Conservation (phyloP, 2,113 vertebrate genomes). For the Phylloscopus trochilus region DNA sequence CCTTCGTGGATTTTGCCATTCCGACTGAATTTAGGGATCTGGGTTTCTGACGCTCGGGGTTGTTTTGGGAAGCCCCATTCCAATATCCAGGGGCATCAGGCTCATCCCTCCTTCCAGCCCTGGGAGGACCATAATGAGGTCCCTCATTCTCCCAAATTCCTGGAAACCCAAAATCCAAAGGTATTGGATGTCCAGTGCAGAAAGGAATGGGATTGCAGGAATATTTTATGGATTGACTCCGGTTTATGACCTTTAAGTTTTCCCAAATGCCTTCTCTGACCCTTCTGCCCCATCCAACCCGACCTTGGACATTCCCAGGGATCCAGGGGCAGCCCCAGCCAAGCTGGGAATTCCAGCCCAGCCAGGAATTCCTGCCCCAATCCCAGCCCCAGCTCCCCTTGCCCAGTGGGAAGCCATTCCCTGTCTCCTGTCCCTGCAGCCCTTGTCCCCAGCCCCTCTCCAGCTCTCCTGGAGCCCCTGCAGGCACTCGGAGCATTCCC, state of each 20-base stretch:
- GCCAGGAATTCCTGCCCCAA: too few relatives aligned
- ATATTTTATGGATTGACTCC: background rate
- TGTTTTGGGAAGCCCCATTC: background rate
- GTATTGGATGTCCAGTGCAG: background rate
- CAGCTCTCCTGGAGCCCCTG: too few relatives aligned
- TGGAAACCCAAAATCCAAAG: background rate
- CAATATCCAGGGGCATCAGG: too few relatives aligned
- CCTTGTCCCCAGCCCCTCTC: too few relatives aligned
- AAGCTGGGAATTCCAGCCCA: too few relatives aligned
- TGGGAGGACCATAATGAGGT: too few relatives aligned
- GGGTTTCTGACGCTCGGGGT: background rate
- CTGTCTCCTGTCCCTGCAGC: too few relatives aligned
- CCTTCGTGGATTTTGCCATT: background rate
- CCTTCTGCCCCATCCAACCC: background rate
- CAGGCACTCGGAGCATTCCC: too few relatives aligned
- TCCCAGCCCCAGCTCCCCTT: too few relatives aligned
- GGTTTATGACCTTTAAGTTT: background rate
- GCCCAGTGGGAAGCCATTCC: too few relatives aligned
- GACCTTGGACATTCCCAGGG: rapidly evolving
- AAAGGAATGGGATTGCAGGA: background rate
- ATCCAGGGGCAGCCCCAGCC: too few relatives aligned
- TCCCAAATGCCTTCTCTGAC: background rate
- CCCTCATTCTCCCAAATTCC: background rate
- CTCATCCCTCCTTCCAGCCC: background rate
- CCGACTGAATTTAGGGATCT: rapidly evolving